Base-by-base conservation (phyloP, 2,888 invertebrate species). In the Mythimna lalbum region DNA sequence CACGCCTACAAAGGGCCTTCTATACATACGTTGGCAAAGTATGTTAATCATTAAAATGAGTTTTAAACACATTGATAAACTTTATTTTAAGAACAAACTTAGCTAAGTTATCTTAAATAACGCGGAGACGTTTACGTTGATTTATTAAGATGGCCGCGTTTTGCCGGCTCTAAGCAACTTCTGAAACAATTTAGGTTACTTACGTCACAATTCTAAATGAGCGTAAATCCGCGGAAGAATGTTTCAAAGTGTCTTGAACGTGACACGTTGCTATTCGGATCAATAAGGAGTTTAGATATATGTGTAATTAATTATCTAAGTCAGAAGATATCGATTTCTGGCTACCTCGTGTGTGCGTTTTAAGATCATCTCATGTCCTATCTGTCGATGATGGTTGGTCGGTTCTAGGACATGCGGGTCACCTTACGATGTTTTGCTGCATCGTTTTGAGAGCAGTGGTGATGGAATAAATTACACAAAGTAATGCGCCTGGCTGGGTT, bases 61-160 rank as follows among this genome's bases (percentile, higher is more conserved):
- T 79, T 74, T 64, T 57, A 61, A 78, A 81, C 57, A 75, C 69
- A 69, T 68, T 74, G 61, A 52, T 57, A 23, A 33, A 67, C 49
- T 77, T 56, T 56, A 12, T 19, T 56, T 56, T 59, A 70, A 63
- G 53, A 52, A 73, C 74, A 57, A 85, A 79, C 65, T 78, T 78
- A 55, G 64, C 43, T 56, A 72, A 75, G 55, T 68, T 73, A 74
- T 74, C 61, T 49, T 56, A 59, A 69, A 62, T 73, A 68, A 60
- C 62, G 59, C 70, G 65, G 63, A 27, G 73, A 74, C 64, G 71
- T 74, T 79, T 66, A 65, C 19, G 65, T 73, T 83, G 61, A 83
- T 69, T 80, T 83, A 80, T 72, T 65, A 70, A 63, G 61, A 66
- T 63, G 52, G 31, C 19, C 36, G 43, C 43, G 43, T 53, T 69